Conservation (phyloP, 2,797 vertebrate species). For the Botia almorhae region DNA sequence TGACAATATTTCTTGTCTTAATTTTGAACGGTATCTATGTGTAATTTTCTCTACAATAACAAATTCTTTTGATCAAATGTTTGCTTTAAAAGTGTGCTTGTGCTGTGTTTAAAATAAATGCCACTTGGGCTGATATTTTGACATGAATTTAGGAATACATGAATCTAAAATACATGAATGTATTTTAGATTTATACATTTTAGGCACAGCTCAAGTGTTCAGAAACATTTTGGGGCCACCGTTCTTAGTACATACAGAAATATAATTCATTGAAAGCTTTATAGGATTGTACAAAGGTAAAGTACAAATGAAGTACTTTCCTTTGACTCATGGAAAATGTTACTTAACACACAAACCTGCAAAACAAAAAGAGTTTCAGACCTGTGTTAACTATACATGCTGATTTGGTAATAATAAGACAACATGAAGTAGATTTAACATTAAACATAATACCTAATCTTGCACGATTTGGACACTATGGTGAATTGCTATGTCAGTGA, state of each 20-base stretch:
- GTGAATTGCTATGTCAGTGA: background rate
- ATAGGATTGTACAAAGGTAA: background rate
- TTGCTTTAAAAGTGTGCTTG: background rate
- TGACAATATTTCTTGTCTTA: no score
- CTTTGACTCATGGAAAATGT: constrained; percentile 49
- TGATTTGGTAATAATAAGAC: background rate
- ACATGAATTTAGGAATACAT: no score
- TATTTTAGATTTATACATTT: background rate
- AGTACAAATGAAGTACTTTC: background rate
- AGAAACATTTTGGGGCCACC: background rate
- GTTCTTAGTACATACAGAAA: background rate
- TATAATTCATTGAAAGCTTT: no score
- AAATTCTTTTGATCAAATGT: background rate
- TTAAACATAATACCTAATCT: background rate
- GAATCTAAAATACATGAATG: no score
- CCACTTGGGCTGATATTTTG: background rate
- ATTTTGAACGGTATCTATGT: no score
- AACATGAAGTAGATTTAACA: background rate
- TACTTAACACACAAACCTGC: constrained; percentile 13
- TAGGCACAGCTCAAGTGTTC: background rate
- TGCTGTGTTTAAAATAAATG: background rate
- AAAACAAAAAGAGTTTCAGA: constrained; percentile 24
- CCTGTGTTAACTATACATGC: background rate
- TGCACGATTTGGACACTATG: no score
- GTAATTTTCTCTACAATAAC: background rate